Base-by-base conservation (phyloP, 1,140 invertebrate species). In the Himalopsyche phryganea region DNA sequence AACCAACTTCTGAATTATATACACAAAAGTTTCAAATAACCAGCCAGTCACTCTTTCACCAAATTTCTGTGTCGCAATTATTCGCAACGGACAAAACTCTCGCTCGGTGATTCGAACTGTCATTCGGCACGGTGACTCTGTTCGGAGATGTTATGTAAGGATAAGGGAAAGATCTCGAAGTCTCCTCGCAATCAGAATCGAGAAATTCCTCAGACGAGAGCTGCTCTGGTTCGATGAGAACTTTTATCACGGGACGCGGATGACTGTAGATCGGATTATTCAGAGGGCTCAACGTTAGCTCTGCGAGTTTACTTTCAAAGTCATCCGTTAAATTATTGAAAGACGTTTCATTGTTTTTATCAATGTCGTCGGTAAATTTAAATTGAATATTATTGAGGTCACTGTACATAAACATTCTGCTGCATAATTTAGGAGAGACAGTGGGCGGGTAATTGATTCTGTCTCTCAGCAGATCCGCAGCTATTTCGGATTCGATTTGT, bases 51-150 rank as follows among this genome's bases (percentile, higher is more conserved):
- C 14, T 56, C 45, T 35, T 13, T 72, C 79, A 90, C 88, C 88
- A 90, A 66, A 89, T 89, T 75, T 90, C 88, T 20, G 86, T 88
- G 56, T 86, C 85, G 57, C 80, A 80, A 35, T 80, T 81, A 67
- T 80, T 80, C 42, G 78, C 80, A 56, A 81, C 75, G 49, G 69
- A 78, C 59, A 82, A 69, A 54, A 83, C 75, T 67, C 74, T 73
- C 58, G 80, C 80, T 58, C 74, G 71, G 65, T 80, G 76, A 67
- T 78, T 74, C 38, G 70, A 69, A 54, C 74, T 75, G 67, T 81
- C 80, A 47, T 73, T 69, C 49, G 81, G 81, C 61, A 81, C 67
- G 49, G 78, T 79, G 7, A 83, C 75, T 72, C 77, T 78, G 67
- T 71, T 78, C 33, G 80, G 79, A 20, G 79, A 75, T 13, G 74